Evolutionary conservation across 2,797 vertebrate genomes (phyloP).

Genomic region (Microctenopoma lineatum): DNA sequence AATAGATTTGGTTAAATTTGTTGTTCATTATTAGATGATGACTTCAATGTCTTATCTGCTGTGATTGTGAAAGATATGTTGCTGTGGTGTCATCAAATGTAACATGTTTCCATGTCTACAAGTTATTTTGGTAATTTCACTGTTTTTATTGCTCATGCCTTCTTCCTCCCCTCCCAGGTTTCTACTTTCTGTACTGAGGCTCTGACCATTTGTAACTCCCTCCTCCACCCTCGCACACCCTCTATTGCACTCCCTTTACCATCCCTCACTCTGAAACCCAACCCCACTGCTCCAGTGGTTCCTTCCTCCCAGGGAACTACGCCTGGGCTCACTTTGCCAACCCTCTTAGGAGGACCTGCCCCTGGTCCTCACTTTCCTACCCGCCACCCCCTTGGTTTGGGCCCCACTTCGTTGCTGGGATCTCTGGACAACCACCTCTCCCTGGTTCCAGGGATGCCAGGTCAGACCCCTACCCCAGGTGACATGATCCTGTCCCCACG

Average conservation of each 20-base stretch:
- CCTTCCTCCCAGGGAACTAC: slow-evolving; percentile 69
- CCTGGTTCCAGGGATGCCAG: slow-evolving; percentile 61
- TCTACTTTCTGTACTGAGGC: slow-evolving; percentile 90
- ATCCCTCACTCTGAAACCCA: slow-evolving; percentile 77
- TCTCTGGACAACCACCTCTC: slow-evolving; percentile 82
- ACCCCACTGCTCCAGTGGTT: slow-evolving; percentile 69
- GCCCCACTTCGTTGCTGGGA: slow-evolving; percentile 76
- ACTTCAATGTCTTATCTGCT: no score
- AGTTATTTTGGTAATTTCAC: neutral
- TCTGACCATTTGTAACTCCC: slow-evolving; percentile 85
- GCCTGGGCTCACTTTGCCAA: slow-evolving; percentile 74
- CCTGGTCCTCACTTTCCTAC: slow-evolving; percentile 71
- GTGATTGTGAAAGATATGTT: no score
- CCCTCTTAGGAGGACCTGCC: slow-evolving; percentile 79
- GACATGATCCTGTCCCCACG: slow-evolving; percentile 81
- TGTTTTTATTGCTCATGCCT: neutral
- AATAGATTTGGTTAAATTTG: no score
- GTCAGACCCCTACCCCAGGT: slow-evolving; percentile 62
- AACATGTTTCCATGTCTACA: no score
- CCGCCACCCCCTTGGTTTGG: slow-evolving; percentile 81
- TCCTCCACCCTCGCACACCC: slow-evolving; percentile 88
- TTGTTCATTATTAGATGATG: no score
- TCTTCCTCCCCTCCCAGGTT: slow-evolving; percentile 76
- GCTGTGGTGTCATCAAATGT: no score
- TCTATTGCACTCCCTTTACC: slow-evolving; percentile 80